Evolutionary conservation across 2,888 invertebrate genomes (phyloP).

Genomic region (Polyploca ridens): DNA sequence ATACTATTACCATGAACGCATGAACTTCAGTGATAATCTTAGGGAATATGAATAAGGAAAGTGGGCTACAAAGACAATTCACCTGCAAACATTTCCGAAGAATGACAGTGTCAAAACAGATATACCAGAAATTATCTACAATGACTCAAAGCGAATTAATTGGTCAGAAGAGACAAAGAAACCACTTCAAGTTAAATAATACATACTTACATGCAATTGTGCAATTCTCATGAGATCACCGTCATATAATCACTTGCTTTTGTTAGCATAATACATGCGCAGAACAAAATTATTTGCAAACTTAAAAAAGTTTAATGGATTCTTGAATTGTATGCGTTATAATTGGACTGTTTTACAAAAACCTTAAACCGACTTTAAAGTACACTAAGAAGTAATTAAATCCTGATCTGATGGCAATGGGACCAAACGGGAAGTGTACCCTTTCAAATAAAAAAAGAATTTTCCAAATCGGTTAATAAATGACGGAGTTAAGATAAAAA

Average conservation of each 20-base stretch:
- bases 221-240: background rate
- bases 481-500: too few species aligned
- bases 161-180: conserved; percentile 4
- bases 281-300: background rate
- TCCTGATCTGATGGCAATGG: too few species aligned
- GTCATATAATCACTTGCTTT: background rate
- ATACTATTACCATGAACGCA: too few species aligned
- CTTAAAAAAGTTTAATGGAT: background rate
- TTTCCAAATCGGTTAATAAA: too few species aligned
- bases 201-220: conserved; percentile 2
- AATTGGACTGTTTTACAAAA: too few species aligned
- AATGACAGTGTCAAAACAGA: background rate
- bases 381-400: too few species aligned
- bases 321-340: background rate
- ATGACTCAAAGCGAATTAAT: background rate
- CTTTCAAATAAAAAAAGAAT: too few species aligned
- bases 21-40: too few species aligned
- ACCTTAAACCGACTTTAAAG: too few species aligned
- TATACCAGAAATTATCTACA: background rate
- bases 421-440: too few species aligned
- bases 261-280: background rate
- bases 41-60: background rate
- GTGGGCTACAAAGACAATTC: background rate
- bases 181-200: background rate
- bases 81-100: background rate